A percentile compares a stretch with the other conserved stretches of the same genome.
These are phyloP conservation scores for Megaleporinus macrocephalus DNA, from an alignment of 2,113 vertebrate species.

Conservation along the genomic window DNA sequence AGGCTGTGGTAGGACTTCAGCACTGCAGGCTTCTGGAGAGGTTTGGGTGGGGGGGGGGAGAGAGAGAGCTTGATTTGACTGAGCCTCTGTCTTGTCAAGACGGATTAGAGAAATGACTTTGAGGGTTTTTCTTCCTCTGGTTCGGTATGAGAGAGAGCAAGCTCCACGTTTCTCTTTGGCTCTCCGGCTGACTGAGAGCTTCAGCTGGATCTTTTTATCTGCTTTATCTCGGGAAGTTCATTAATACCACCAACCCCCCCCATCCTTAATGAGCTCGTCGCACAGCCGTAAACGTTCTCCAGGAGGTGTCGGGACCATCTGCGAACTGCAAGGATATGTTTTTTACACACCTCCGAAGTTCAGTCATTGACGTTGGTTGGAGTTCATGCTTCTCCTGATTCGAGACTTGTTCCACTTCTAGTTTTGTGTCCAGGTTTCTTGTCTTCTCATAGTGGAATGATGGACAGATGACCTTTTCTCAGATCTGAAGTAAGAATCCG, in stretches of 20 bases:
- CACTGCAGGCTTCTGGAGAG: constrained; percentile 37
- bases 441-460: too few species aligned
- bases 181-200: constrained; percentile 19
- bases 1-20: constrained; percentile 47
- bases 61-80: constrained; percentile 48
- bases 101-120: constrained; percentile 57
- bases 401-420: too few species aligned
- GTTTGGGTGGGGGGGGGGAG: constrained; percentile 26
- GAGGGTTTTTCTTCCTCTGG: constrained; percentile 37
- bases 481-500: too few species aligned
- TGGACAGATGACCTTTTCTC: too few species aligned
- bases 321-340: too few species aligned
- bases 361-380: too few species aligned
- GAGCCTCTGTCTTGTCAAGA: constrained; percentile 55
- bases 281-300: constrained; percentile 29
- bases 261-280: constrained; percentile 30
- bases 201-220: constrained; percentile 29
- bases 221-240: constrained; percentile 43
- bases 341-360: too few species aligned
- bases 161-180: constrained; percentile 32
- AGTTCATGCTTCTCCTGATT: too few species aligned
- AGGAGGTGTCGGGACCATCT: constrained; percentile 25
- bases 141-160: constrained; percentile 43
- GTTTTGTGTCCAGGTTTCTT: too few species aligned
- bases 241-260: constrained; percentile 46